Conservation (phyloP, 2,113 vertebrate genomes). For the Marmota flaviventris region DNA sequence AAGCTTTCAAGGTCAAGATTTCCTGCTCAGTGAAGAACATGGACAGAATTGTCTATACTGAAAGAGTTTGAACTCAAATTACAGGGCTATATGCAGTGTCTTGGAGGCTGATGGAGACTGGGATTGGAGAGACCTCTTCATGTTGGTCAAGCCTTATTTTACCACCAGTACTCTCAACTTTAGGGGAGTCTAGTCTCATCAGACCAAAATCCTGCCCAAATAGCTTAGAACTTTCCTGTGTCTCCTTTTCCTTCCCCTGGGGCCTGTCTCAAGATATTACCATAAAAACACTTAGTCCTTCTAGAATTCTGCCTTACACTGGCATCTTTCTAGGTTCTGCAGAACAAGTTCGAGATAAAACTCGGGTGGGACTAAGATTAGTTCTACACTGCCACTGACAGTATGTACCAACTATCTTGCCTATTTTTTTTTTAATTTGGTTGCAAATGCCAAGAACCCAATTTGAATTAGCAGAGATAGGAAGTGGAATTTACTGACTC, state of each 20-base stretch:
- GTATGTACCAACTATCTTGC: background rate
- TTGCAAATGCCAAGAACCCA: constrained; percentile 24
- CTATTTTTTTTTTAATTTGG: background rate
- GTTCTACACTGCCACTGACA: background rate
- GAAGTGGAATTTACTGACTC: constrained; percentile 43
- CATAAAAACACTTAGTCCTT: background rate
- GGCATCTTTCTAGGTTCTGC: constrained; percentile 17
- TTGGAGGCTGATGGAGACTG: background rate
- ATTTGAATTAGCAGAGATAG: constrained; percentile 17
- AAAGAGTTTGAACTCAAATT: background rate
- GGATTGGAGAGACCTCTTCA: background rate
- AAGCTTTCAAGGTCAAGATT: constrained; percentile 43
- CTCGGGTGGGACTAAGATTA: background rate
- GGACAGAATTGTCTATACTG: background rate
- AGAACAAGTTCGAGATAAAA: constrained; percentile 37
- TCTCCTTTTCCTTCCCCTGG: background rate
- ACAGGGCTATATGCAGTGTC: background rate
- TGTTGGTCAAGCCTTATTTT: background rate
- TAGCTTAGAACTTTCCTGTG: background rate
- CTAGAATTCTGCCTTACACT: background rate
- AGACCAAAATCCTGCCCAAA: background rate
- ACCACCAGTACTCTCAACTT: background rate
- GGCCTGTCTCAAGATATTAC: background rate
- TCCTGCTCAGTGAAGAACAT: background rate
- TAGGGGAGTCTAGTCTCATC: background rate